Base-by-base conservation (phyloP, 2,113 vertebrate species). In the Nerophis lumbriciformis region DNA sequence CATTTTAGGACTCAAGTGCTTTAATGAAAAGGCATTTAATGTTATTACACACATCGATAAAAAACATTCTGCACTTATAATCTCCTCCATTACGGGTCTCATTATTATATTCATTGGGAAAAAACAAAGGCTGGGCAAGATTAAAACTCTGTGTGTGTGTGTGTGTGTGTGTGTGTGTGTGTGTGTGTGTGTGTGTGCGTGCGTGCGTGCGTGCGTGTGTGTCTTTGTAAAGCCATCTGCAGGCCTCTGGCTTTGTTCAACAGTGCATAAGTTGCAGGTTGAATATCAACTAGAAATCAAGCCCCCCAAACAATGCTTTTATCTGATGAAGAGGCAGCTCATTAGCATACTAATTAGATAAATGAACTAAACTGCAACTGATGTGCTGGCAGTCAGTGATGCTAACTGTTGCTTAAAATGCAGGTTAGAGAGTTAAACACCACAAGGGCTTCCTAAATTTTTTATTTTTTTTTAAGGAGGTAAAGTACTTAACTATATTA, bases 341-440 rank as follows among this genome's bases (percentile, higher is more conserved):
- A 79, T 88, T 85, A 80, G 81, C 80, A 88, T 85, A 75, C 63
- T 79, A 84, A 89, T 83, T 76, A 78, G 55, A 77, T 78, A 68
- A 85, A 84, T 86, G 79, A 83, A 77, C 76, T 72, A 73, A 82
- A 80, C 64, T 50, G 7, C 66, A 73, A 60, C 68, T 61, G 56
- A 59, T 73, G 48, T 60, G 65, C 48, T 66, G 66, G 45, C 61
- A 60, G 11, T 49, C 53, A 66, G 70, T 61, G 64, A 68, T 66
- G 67, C 69, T 68, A 81, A 80, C 64, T 76, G 75, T 76, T 76
- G 60, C 76, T 65, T 51, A 19, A 53, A 9, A 51, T 14, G 54
- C 19, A 45, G 59, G 47, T 35, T 8, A n/a, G 63, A 38, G 35
- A 60, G 42, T 0, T 11, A 53, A 49, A 58, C 10, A 65, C 21